Conservation (phyloP, 2,113 vertebrate species). For the Cavia porcellus region DNA sequence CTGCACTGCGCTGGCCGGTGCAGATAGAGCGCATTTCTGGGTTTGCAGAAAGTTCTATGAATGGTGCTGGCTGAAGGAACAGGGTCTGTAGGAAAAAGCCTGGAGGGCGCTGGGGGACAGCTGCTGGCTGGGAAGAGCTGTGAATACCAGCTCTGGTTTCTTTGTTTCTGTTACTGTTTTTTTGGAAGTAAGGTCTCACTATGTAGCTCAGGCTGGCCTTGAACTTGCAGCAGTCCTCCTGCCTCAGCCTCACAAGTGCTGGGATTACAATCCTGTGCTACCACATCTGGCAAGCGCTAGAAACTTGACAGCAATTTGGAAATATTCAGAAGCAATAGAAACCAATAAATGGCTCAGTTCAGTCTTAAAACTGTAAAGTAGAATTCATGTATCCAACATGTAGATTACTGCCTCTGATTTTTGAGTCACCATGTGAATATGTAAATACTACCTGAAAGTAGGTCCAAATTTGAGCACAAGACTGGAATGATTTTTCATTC, state of each 20-base stretch:
- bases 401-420: neutral
- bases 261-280: neutral
- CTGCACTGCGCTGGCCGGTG: neutral
- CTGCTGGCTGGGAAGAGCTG: neutral
- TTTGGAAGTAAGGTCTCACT: neutral
- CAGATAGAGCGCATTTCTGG: neutral
- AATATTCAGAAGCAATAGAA: neutral
- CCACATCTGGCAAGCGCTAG: neutral
- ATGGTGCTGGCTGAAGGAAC: neutral
- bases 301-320: neutral
- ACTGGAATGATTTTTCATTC: slow-evolving; percentile 78
- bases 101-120: too few relatives aligned
- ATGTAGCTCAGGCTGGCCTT: neutral
- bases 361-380: neutral
- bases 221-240: neutral
- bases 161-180: neutral
- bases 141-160: neutral
- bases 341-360: neutral
- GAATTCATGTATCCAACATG: neutral
- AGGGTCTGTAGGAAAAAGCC: neutral
- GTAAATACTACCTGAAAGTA: neutral
- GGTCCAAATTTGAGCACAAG: neutral
- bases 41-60: neutral
- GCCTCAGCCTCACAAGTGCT: neutral
- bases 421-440: neutral